These are phyloP conservation scores for Bradypodion ventrale DNA, from an alignment of 2,797 vertebrate genomes.

Conservation along the genomic window DNA sequence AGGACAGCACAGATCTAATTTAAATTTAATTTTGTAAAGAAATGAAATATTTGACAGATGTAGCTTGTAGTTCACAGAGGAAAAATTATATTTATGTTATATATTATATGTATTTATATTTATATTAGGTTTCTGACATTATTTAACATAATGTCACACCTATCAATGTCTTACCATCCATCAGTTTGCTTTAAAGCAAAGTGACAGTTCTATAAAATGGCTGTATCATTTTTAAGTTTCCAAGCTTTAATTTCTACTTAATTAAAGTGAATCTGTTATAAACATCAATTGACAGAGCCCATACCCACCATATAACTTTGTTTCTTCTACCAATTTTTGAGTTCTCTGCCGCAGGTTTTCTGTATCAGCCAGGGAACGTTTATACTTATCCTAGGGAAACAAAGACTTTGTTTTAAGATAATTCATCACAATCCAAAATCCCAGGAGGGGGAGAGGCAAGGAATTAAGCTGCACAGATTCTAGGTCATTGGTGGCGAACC, in stretches of 20 bases:
- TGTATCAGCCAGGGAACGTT: constrained; percentile 90
- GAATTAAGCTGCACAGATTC: too few relatives aligned
- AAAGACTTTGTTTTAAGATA: constrained; percentile 1
- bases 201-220: not conserved
- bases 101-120: not conserved
- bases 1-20: not conserved
- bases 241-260: constrained; percentile 14
- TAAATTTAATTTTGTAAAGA: not conserved
- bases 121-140: not conserved
- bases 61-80: not conserved
- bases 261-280: not conserved
- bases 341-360: constrained; percentile 94
- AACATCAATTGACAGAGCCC: not conserved
- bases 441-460: not conserved
- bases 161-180: too few relatives aligned
- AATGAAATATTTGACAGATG: not conserved
- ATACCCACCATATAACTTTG: constrained; percentile 90
- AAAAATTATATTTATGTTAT: not conserved
- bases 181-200: not conserved
- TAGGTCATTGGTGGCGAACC: too few relatives aligned
- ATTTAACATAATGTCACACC: too few relatives aligned
- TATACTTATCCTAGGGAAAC: constrained; percentile 89
- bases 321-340: constrained; percentile 92
- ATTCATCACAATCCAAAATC: not conserved
- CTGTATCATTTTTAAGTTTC: not conserved